Evolutionary conservation across 2,888 invertebrate species (phyloP).

Genomic region (Helicoverpa assulta): DNA sequence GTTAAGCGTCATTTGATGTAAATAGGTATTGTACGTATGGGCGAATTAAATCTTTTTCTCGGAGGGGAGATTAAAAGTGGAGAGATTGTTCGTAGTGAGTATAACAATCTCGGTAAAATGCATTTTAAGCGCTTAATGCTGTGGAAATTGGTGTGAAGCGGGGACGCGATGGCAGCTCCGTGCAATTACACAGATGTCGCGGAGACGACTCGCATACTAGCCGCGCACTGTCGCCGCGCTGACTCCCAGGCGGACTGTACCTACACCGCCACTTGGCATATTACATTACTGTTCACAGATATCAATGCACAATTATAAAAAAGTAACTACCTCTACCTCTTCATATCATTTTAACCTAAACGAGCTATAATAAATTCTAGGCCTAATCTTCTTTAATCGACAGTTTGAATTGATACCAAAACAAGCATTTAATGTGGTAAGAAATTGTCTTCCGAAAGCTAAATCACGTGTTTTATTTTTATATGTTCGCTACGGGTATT

Average conservation of each 20-base stretch:
- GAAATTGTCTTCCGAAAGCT: background rate
- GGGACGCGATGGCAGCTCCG: slow-evolving; percentile 76
- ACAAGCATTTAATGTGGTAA: background rate
- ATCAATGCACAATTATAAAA: slow-evolving; percentile 1
- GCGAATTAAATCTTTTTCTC: slow-evolving; percentile 66
- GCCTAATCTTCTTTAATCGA: too few relatives aligned
- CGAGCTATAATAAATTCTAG: too few relatives aligned
- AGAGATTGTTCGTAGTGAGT: slow-evolving; percentile 74
- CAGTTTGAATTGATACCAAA: background rate
- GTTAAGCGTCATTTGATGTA: slow-evolving; percentile 26
- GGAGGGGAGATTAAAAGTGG: slow-evolving; percentile 73
- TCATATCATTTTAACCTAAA: too few relatives aligned
- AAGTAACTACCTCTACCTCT: background rate
- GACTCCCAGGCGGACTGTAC: slow-evolving; percentile 2
- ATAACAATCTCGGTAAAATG: slow-evolving; percentile 84
- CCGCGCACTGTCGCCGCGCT: slow-evolving; percentile 24
- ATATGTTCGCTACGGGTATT: background rate
- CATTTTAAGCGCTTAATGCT: slow-evolving; percentile 85
- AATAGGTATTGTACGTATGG: slow-evolving; percentile 19
- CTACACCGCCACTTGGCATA: slow-evolving; percentile 1
- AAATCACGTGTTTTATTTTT: background rate
- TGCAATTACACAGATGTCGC: slow-evolving; percentile 86
- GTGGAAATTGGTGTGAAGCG: slow-evolving; percentile 84
- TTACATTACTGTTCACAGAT: background rate
- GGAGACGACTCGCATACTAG: slow-evolving; percentile 67